These are phyloP conservation scores for Eubucco bourcierii DNA, from an alignment of 2,113 vertebrate species.

Conservation along the genomic window DNA sequence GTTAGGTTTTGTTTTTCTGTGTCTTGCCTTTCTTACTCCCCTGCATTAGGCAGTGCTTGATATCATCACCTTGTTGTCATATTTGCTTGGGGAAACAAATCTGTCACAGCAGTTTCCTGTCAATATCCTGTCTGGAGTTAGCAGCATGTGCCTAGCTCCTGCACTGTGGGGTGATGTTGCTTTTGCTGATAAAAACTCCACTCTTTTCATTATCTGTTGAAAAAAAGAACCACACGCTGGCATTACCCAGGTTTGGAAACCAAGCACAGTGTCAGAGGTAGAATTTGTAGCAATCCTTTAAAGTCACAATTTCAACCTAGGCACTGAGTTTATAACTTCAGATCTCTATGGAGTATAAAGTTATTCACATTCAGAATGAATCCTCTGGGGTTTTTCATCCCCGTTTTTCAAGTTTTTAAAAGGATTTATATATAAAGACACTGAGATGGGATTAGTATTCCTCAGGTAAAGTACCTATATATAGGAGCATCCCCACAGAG, in stretches of 20 bases:
- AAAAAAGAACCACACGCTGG: not conserved
- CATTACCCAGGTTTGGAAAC: constrained; percentile 33
- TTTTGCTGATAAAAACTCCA: constrained; percentile 31
- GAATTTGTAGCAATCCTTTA: constrained; percentile 15
- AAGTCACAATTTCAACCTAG: constrained; percentile 19
- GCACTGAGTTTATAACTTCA: no score
- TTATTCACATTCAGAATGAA: no score
- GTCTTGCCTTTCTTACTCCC: constrained; percentile 12
- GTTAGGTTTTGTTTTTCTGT: not conserved
- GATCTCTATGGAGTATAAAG: no score
- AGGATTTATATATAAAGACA: no score
- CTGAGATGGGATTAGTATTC: no score
- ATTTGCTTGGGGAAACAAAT: constrained; percentile 60
- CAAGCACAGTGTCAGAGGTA: constrained; percentile 10
- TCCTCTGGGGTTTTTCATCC: no score
- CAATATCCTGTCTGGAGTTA: constrained; percentile 27
- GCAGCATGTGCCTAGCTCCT: constrained; percentile 20
- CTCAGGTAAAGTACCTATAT: no score
- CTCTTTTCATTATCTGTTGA: constrained; percentile 21
- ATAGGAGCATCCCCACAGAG: no score
- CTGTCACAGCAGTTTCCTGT: constrained; percentile 24
- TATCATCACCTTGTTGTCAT: constrained; percentile 61
- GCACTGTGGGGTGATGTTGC: not conserved
- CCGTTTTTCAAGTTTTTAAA: no score
- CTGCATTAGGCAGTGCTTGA: constrained; percentile 38